Evolutionary conservation across 2,113 vertebrate genomes (phyloP), one percentile per base, ranked within the genome.

Genomic region (Colistium nudipinnis): DNA sequence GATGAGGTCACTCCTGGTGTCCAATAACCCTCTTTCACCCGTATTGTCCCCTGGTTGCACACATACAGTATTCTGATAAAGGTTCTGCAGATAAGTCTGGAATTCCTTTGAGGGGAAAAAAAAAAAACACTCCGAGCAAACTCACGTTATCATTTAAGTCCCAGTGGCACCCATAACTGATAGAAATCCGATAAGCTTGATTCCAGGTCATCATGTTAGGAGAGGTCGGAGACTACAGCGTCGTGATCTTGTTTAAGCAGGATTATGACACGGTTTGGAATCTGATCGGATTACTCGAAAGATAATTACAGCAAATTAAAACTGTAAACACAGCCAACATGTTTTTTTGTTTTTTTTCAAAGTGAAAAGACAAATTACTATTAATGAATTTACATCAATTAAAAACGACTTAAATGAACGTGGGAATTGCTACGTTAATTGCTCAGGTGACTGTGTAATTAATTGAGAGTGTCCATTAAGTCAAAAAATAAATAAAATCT

Each of bases 161-260:
- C 8, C 27, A 27, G 33, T 2, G 2, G 51, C 49, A 8, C 17
- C n/a, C 30, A n/a, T 24, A 49, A 44, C 48, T 53, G 49, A 65
- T 19, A 2, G 13, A 30, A 72, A 56, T 36, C n/a, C 28, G 30
- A 59, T 24, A 8, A 43, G 10, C 31, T 31, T 27, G 8, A 16
- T 41, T 12, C 20, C 57, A 20, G 72, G 72, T 76, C 33, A 70
- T 43, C 4, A 0, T 52, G 78, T 74, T 45, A 55, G 59, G 55
- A 56, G 38, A 64, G 51, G 38, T 30, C 63, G 54, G 1, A n/a
- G 27, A 10, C 24, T 4, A 22, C 54, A n/a, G n/a, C 70, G 17
- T 65, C 73, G 67, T 52, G 12, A 6, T 53, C 39, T 55, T 27
- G 10, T 78, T 78, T 72, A 45, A 68, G 48, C 9, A 28, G 13